Conservation (phyloP, 2,888 invertebrate genomes). For the Sturmia bella region DNA sequence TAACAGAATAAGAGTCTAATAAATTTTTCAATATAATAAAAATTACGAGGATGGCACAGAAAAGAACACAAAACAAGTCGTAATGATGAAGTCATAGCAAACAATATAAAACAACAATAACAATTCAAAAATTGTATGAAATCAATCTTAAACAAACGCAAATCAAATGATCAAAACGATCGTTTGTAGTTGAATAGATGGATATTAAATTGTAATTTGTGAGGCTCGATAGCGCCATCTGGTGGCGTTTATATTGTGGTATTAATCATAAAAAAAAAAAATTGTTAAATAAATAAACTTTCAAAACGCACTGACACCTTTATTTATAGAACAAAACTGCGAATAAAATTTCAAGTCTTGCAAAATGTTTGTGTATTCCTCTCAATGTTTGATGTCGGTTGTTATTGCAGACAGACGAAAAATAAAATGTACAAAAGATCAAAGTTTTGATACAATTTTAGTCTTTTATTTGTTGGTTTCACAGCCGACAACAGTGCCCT, state of each 20-base stretch:
- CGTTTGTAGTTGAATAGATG: not conserved
- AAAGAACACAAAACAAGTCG: constrained; percentile 12
- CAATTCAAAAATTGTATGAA: constrained; percentile 15
- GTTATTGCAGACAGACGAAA: not conserved
- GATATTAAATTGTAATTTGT: constrained; percentile 48
- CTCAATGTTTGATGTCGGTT: constrained; percentile 37
- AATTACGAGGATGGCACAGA: constrained; percentile 7
- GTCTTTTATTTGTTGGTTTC: constrained; percentile 50
- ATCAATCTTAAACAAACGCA: constrained; percentile 52
- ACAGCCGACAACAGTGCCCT: constrained; percentile 42
- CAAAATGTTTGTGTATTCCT: constrained; percentile 20
- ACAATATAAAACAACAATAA: constrained; percentile 38
- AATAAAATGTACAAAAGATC: constrained; percentile 58
- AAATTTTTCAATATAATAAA: constrained; percentile 39
- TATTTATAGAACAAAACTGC: constrained; percentile 62
- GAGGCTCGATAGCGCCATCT: constrained; percentile 66
- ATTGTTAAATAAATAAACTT: constrained; percentile 64
- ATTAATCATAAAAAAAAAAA: constrained; percentile 5
- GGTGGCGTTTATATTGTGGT: constrained; percentile 62
- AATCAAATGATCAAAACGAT: constrained; percentile 12
- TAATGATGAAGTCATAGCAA: constrained; percentile 53
- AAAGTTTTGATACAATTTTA: constrained; percentile 53
- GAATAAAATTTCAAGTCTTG: constrained; percentile 16
- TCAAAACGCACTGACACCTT: constrained; percentile 66
- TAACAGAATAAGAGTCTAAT: constrained; percentile 30